Base-by-base conservation (phyloP, 2,113 vertebrate species). In the Glareola pratincola region DNA sequence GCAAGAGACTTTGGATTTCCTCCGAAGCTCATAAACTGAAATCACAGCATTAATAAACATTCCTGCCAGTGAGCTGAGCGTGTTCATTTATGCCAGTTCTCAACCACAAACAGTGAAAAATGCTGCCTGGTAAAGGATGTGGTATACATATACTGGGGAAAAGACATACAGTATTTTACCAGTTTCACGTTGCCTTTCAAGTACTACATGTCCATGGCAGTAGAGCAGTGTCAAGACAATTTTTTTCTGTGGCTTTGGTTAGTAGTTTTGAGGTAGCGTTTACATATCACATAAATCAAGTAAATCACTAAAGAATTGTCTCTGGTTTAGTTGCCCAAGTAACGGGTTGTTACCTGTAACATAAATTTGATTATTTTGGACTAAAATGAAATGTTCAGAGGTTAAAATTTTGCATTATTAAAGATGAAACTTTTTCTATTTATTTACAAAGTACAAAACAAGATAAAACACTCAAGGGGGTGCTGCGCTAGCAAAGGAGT, bases 71-170 rank as follows among this genome's bases (percentile, higher is more conserved):
- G 60, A 94, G 85, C 83, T 88, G 69, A 94, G 89, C 34, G 22
- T 34, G 79, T 85, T 96, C 95, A 85, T 88, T 94, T 36, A 59
- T 96, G 94, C 97, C 91, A 96, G 97, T 87, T 94, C 94, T 97
- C 91, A 97, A 97, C 96, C 98, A 96, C 98, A 97, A 60, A 39
- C 90, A 92, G 90, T 88, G 92, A 97, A 96, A 94, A 96, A 88
- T 56, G 90, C 86, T 96, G 94, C 80, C 76, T 96, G 95, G 56
- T 53, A 88, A 95, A 97, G 98, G 97, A 97, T 97, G 98, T 97
- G 96, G 96, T 97, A 79, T 82, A 81, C 27, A 15, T 95, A 73
- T 71, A 56, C 96, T 87, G 96, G 94, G 96, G 95, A 89, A 90
- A 34, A 93, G 94, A n/a, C 90, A 77, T 47, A 50, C 67, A 43